A percentile compares a stretch with the other conserved stretches of the same genome.
Conservation (phyloP, 2,797 vertebrate species). For the Potorous gilbertii region DNA sequence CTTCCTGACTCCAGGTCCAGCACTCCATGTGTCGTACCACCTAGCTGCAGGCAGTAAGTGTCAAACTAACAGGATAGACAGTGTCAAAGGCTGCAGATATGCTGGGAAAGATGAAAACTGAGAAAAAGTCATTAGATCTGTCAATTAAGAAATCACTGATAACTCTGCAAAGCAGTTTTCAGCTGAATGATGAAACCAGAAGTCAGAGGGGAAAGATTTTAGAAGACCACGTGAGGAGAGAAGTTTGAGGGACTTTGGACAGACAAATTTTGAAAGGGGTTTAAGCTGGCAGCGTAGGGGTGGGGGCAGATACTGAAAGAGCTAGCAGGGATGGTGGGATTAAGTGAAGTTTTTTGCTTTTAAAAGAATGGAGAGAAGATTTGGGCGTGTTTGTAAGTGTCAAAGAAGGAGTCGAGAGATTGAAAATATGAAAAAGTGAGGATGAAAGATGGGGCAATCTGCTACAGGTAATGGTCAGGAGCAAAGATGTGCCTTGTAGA, state of each 20-base stretch:
- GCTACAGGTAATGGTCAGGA: neutral
- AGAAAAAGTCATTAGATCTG: too few species aligned
- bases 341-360: neutral
- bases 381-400: neutral
- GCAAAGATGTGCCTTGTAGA: too few species aligned
- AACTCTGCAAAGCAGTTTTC: neutral
- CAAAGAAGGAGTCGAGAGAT: neutral
- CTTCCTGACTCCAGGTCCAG: too few species aligned
- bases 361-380: neutral
- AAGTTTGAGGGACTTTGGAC: neutral
- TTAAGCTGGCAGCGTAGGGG: too few species aligned
- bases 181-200: neutral
- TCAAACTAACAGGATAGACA: too few species aligned
- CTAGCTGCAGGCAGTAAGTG: too few species aligned
- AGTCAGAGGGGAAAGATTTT: neutral
- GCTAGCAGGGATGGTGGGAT: neutral
- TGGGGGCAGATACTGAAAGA: neutral
- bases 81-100: neutral
- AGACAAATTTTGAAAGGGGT: too few species aligned
- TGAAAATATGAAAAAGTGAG: neutral
- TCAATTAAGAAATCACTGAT: neutral
- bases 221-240: neutral
- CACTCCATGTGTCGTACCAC: too few species aligned
- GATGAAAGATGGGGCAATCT: neutral
- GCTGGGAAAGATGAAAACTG: neutral